phyloP scores from a whole-genome alignment of 2,113 vertebrate species.

The Syngnathus typhle region DNA sequence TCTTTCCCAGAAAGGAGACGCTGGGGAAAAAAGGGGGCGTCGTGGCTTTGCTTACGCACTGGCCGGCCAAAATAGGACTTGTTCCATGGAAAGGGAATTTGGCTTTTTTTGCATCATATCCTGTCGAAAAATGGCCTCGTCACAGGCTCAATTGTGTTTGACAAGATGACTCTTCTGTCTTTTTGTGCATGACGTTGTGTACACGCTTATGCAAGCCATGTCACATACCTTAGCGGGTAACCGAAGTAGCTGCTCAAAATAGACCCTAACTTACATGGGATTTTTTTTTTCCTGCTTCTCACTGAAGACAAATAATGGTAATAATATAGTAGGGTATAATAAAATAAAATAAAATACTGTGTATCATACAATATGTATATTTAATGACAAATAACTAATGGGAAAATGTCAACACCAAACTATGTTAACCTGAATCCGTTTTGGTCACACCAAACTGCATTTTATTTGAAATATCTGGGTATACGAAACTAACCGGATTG shows the following conservation, averaged over 20 bases:
- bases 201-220: not conserved
- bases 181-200: not conserved
- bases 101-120: slow-evolving; percentile 28
- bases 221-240: not conserved
- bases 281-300: not conserved
- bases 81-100: slow-evolving; percentile 54
- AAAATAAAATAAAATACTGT: not conserved
- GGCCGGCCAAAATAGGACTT: slow-evolving; percentile 43
- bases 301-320: not conserved
- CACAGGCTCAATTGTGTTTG: slow-evolving; percentile 1
- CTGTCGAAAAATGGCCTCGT: slow-evolving; percentile 21
- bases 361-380: too few relatives aligned
- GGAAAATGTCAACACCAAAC: too few relatives aligned
- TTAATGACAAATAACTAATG: too few relatives aligned
- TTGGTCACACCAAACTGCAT: not conserved
- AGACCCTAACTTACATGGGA: not conserved
- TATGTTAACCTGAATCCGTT: not conserved
- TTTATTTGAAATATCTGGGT: not conserved
- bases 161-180: not conserved
- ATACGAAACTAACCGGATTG: not conserved
- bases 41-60: slow-evolving; percentile 56
- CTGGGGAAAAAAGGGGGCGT: slow-evolving; percentile 44
- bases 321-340: not conserved
- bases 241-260: not conserved
- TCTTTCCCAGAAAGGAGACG: slow-evolving; percentile 55